Conservation (phyloP, 2,113 vertebrate genomes). For the Sceloporus undulatus region DNA sequence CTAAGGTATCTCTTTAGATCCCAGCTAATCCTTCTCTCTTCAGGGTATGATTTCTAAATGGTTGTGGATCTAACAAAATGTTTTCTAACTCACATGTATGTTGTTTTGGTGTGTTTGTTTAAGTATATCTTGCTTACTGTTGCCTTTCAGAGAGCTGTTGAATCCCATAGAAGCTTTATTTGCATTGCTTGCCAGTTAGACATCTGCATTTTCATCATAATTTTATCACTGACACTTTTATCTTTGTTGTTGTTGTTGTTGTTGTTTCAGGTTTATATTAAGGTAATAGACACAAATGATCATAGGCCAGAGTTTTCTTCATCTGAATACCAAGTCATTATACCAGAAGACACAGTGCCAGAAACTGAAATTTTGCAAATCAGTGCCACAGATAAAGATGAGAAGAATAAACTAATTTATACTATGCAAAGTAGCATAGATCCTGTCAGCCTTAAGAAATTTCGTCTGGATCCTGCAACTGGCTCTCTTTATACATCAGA, state of each 20-base stretch:
- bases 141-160: neutral
- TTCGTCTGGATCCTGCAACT: constrained; percentile 91
- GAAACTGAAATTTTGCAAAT: constrained; percentile 91
- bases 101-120: neutral
- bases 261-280: constrained; percentile 90
- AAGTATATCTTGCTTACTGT: neutral
- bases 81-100: neutral
- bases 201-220: constrained; percentile 14
- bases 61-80: neutral
- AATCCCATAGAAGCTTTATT: constrained; percentile 1
- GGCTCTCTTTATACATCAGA: constrained; percentile 89
- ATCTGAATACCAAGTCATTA: constrained; percentile 86
- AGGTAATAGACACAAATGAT: constrained; percentile 97
- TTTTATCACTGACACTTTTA: constrained; percentile 26
- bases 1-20: neutral
- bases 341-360: constrained; percentile 87
- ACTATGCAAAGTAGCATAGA: constrained; percentile 94
- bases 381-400: constrained; percentile 90
- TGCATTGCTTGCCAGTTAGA: neutral
- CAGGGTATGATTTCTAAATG: neutral
- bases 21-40: neutral
- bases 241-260: constrained; percentile 16
- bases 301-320: constrained; percentile 93
- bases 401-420: constrained; percentile 97
- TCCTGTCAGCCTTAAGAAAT: constrained; percentile 92